Evolutionary conservation across 2,888 invertebrate species (phyloP).

Genomic region (Rhorus exstirpatorius): DNA sequence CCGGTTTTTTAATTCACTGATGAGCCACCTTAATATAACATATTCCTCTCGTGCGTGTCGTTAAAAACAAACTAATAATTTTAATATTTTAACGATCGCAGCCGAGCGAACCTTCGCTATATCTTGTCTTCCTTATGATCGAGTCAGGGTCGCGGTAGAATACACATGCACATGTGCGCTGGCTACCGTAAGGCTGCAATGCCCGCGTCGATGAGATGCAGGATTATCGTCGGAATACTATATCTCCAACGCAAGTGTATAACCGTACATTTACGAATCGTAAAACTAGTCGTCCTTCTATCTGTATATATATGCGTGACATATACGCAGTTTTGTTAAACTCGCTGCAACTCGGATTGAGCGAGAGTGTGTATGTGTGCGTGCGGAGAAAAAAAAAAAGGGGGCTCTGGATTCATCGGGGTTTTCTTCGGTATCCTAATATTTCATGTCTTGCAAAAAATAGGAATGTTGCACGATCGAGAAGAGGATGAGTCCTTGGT

Average conservation of each 20-base stretch:
- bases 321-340: not conserved
- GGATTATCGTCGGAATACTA: slow-evolving; percentile 8
- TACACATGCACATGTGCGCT: no score
- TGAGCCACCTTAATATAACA: no score
- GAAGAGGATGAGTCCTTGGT: slow-evolving; percentile 30
- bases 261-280: slow-evolving; percentile 29
- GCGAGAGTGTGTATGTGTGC: not conserved
- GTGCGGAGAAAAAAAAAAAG: not conserved
- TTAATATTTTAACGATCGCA: slow-evolving; percentile 56
- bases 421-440: not conserved
- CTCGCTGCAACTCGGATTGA: not conserved
- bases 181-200: not conserved
- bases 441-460: slow-evolving; percentile 5
- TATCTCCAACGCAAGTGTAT: slow-evolving; percentile 26
- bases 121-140: slow-evolving; percentile 62
- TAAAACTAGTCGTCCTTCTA: slow-evolving; percentile 63
- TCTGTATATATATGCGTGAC: not conserved
- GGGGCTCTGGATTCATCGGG: not conserved
- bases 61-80: slow-evolving; percentile 58
- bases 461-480: not conserved
- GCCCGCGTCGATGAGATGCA: not conserved
- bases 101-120: slow-evolving; percentile 29
- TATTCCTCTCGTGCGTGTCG: slow-evolving; percentile 25
- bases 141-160: slow-evolving; percentile 50
- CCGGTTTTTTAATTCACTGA: no score